A percentile compares a stretch with the other conserved stretches of the same genome.
phyloP scores from a whole-genome alignment of 2,113 vertebrate genomes.

The Anhinga rufa region DNA sequence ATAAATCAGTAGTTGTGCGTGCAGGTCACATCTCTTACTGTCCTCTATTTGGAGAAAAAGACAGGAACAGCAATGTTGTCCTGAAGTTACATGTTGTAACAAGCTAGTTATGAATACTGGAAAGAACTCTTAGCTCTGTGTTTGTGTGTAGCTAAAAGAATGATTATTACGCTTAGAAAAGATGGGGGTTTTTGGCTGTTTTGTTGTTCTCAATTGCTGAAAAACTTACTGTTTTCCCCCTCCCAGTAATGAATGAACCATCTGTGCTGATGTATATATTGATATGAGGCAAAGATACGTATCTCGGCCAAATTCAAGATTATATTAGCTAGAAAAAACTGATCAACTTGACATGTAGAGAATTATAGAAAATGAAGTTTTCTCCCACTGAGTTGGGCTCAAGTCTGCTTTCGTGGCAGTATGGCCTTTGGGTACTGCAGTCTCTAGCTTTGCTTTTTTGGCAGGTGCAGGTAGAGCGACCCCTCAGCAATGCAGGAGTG shows the following conservation, averaged over 20 bases:
- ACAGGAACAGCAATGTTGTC: not conserved
- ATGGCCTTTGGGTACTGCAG: not conserved
- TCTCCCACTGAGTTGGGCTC: not conserved
- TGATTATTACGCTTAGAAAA: not conserved
- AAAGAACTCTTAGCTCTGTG: not conserved
- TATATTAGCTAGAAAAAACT: not conserved
- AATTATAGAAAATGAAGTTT: not conserved
- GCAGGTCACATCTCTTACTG: not conserved
- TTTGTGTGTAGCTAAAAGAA: not conserved
- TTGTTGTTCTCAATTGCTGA: not conserved
- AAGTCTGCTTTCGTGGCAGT: not conserved
- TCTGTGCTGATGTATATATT: not conserved
- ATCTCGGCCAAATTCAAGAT: not conserved
- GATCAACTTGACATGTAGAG: not conserved
- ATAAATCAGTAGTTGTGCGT: not conserved
- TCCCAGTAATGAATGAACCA: not conserved
- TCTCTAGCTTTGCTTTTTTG: not conserved
- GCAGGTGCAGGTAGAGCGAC: not conserved
- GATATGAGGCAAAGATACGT: not conserved
- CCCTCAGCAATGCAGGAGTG: not conserved
- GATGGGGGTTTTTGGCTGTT: rapidly evolving
- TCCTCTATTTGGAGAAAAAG: not conserved
- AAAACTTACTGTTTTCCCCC: not conserved
- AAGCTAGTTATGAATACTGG: not conserved
- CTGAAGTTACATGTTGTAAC: not conserved